These are phyloP conservation scores for Tor tambroides DNA, from an alignment of 2,113 vertebrate species.

Conservation along the genomic window DNA sequence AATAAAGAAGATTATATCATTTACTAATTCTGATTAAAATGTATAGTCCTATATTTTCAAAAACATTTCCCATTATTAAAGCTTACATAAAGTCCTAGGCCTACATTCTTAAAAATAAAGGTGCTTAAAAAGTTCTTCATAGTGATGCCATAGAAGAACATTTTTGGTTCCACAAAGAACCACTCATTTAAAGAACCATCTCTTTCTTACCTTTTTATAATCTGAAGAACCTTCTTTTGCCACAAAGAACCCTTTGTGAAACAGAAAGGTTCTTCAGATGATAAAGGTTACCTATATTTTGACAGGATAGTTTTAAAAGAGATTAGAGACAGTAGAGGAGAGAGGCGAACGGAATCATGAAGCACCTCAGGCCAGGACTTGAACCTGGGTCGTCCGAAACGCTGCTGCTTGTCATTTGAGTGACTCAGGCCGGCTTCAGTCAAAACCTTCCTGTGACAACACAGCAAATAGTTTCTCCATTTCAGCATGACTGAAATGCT, in stretches of 20 bases:
- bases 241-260: too few relatives aligned
- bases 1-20: conserved; percentile 26
- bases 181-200: too few relatives aligned
- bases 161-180: too few relatives aligned
- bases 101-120: neutral
- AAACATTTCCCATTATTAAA: neutral
- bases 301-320: neutral
- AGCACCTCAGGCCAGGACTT: neutral
- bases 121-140: too few relatives aligned
- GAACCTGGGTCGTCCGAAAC: neutral
- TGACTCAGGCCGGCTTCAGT: neutral
- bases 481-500: neutral
- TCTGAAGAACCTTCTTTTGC: too few relatives aligned
- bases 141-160: too few relatives aligned
- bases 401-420: neutral
- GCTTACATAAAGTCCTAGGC: neutral
- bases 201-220: too few relatives aligned
- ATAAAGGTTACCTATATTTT: neutral
- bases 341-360: neutral
- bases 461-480: neutral
- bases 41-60: neutral
- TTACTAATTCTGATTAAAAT: conserved; percentile 13
- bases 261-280: too few relatives aligned
- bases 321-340: neutral
- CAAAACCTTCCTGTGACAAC: conserved; percentile 1